Conservation (phyloP, 1,140 invertebrate species). For the Chrysomallon squamiferum region DNA sequence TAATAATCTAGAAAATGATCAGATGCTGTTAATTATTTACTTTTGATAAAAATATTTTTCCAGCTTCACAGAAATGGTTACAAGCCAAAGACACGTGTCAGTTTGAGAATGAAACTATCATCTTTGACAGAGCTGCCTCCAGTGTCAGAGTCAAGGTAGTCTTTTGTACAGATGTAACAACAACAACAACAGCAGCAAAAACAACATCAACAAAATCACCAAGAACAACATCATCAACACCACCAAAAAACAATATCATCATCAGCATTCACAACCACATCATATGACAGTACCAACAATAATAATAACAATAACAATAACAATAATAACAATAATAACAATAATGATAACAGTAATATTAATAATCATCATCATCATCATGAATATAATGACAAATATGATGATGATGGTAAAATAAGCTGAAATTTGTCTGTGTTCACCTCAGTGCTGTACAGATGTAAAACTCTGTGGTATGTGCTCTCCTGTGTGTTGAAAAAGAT, state of each 20-base stretch:
- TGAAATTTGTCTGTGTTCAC: no score
- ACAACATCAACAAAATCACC: not conserved
- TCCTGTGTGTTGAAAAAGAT: no score
- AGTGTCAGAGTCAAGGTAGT: slow-evolving; percentile 15
- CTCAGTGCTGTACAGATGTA: no score
- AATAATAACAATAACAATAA: not conserved
- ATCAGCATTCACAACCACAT: not conserved
- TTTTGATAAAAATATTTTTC: no score
- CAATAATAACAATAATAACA: not conserved
- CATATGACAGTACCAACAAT: not conserved
- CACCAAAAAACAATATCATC: not conserved
- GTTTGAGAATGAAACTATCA: slow-evolving; percentile 11
- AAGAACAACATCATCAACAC: not conserved
- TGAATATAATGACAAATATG: no score
- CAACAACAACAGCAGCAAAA: not conserved
- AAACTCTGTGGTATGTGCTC: no score
- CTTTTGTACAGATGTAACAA: not conserved
- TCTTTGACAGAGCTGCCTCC: not conserved
- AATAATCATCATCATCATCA: no score
- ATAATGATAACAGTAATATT: no score
- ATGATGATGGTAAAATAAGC: no score
- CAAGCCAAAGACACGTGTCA: slow-evolving; percentile 25
- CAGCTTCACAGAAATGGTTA: slow-evolving; percentile 36
- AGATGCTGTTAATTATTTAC: no score
- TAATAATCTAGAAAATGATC: no score